Conservation (phyloP, 2,797 vertebrate genomes). For the Scomberomorus guttatus region DNA sequence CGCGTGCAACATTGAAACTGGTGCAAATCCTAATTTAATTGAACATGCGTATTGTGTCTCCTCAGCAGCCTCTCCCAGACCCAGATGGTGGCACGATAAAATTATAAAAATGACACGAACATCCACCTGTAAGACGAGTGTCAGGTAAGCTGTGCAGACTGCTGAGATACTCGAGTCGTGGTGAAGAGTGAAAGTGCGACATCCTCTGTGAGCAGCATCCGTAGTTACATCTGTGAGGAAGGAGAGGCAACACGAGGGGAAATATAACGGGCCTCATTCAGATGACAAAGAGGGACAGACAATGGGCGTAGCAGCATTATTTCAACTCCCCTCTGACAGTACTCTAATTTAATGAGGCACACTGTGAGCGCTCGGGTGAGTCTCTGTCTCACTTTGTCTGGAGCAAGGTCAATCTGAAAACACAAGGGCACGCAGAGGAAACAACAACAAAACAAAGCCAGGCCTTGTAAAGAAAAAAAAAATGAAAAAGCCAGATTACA, state of each 20-base stretch:
- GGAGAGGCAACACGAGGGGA: conserved; percentile 40
- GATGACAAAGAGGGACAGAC: conserved; percentile 74
- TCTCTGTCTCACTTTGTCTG: conserved; percentile 74
- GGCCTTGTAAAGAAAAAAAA: conserved; percentile 41
- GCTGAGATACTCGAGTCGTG: conserved; percentile 52
- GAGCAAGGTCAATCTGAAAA: conserved; percentile 79
- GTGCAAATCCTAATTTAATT: conserved; percentile 50
- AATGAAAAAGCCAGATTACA: conserved; percentile 64
- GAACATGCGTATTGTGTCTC: conserved; percentile 37
- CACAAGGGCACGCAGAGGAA: conserved; percentile 69
- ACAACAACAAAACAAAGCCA: conserved; percentile 67
- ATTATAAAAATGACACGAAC: conserved; percentile 54
- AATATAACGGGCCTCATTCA: conserved; percentile 62
- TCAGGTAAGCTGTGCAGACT: conserved; percentile 35
- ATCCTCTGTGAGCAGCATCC: conserved; percentile 49
- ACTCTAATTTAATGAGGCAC: conserved; percentile 80
- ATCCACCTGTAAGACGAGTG: conserved; percentile 45
- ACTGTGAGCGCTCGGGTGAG: conserved; percentile 62
- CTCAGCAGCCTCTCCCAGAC: conserved; percentile 35
- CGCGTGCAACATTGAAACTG: conserved; percentile 23
- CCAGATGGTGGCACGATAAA: conserved; percentile 55
- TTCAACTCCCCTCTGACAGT: conserved; percentile 76
- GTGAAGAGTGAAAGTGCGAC: conserved; percentile 35
- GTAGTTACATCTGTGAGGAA: conserved; percentile 62
- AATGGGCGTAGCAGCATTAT: conserved; percentile 68